Conservation (phyloP, 1,140 invertebrate genomes). For the Dolichoris vasculosae region DNA sequence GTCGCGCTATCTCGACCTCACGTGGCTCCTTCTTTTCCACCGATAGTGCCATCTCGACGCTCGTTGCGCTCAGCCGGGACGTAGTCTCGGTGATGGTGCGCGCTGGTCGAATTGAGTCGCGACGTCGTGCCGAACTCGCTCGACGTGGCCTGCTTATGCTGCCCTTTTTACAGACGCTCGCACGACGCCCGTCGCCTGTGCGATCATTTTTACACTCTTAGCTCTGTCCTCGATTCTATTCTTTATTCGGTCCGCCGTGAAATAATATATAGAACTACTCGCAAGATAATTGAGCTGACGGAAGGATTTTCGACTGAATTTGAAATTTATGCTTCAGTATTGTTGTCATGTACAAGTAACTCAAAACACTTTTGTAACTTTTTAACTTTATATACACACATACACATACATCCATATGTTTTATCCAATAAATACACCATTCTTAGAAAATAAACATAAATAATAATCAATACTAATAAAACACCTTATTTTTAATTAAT, state of each 20-base stretch:
- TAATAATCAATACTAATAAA: too few relatives aligned
- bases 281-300: background rate
- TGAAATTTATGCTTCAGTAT: too few relatives aligned
- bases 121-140: conserved; percentile 52
- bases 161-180: conserved; percentile 62
- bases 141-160: conserved; percentile 58
- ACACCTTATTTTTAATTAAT: too few relatives aligned
- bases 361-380: too few relatives aligned
- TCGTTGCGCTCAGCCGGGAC: conserved; percentile 24
- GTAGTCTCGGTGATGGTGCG: conserved; percentile 66
- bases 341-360: too few relatives aligned
- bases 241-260: background rate
- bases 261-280: background rate
- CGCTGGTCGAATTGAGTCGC: conserved; percentile 69
- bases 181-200: conserved; percentile 66
- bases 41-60: conserved; percentile 54
- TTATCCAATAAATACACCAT: too few relatives aligned
- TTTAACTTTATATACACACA: too few relatives aligned
- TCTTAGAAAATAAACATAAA: too few relatives aligned
- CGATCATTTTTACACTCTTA: background rate
- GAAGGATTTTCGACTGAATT: background rate
- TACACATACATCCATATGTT: too few relatives aligned
- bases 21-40: conserved; percentile 62
- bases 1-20: conserved; percentile 75
- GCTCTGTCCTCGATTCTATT: background rate